These are phyloP conservation scores for Tetrapedia diversipes DNA, from an alignment of 2,888 invertebrate species.

Conservation along the genomic window DNA sequence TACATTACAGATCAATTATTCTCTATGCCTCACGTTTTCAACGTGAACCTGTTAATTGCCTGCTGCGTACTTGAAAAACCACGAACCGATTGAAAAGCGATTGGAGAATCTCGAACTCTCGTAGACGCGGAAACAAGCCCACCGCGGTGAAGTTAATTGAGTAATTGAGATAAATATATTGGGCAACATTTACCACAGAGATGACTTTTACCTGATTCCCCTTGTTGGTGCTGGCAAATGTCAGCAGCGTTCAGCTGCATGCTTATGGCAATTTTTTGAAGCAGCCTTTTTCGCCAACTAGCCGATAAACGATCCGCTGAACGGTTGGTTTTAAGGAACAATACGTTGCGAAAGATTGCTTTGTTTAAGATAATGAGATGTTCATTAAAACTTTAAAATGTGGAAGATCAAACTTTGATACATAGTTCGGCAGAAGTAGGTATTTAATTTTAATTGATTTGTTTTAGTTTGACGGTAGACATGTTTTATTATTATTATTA, in stretches of 20 bases:
- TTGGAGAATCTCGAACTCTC: no score
- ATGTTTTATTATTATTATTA: no score
- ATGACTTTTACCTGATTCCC: slow-evolving; percentile 12
- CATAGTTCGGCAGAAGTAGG: no score
- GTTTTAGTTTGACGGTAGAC: no score
- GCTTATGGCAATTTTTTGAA: slow-evolving; percentile 10
- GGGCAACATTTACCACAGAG: neutral
- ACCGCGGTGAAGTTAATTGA: neutral
- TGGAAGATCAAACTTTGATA: no score
- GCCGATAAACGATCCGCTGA: neutral
- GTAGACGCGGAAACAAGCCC: neutral
- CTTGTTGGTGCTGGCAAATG: neutral
- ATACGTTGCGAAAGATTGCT: neutral
- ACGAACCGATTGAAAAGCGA: no score
- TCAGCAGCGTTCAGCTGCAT: slow-evolving; percentile 2
- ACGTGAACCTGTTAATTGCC: neutral
- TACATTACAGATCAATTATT: no score
- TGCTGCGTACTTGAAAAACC: no score
- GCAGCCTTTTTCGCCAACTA: neutral
- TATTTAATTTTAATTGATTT: no score
- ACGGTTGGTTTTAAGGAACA: neutral
- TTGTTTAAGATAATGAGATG: neutral
- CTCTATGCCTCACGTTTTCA: no score
- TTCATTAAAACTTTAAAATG: neutral
- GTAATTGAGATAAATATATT: slow-evolving; percentile 18